These are phyloP conservation scores for Didymodactylos carnosus DNA, from an alignment of 2,888 invertebrate species.

Conservation along the genomic window DNA sequence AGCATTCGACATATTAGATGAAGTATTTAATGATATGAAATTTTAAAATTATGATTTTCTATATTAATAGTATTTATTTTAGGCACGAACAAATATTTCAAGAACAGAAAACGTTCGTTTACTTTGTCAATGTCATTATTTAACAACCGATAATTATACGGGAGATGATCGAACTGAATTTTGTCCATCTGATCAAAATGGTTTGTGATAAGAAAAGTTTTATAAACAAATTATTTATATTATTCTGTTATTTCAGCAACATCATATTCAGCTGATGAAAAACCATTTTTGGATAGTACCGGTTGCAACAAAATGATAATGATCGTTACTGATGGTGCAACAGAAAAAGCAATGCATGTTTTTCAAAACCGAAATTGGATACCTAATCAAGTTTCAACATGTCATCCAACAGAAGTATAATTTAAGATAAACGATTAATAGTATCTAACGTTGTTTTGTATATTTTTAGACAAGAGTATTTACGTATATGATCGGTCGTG, in stretches of 20 bases:
- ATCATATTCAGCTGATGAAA: slow-evolving; percentile 10
- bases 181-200: background rate
- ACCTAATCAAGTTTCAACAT: background rate
- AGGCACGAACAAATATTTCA: background rate
- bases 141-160: background rate
- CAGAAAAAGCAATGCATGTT: slow-evolving; percentile 72
- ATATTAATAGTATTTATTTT: background rate
- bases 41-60: background rate
- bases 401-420: background rate
- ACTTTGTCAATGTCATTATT: background rate
- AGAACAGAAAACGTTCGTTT: background rate
- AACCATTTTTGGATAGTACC: slow-evolving; percentile 11
- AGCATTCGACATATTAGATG: background rate
- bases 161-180: background rate
- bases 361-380: slow-evolving; percentile 71
- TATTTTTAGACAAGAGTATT: slow-evolving; percentile 52
- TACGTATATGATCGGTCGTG: slow-evolving; percentile 88
- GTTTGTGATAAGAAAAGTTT: slow-evolving; percentile 16
- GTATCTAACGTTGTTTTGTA: slow-evolving; percentile 35
- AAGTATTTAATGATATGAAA: background rate
- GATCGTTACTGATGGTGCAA: slow-evolving; percentile 94
- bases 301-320: slow-evolving; percentile 93
- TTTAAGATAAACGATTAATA: slow-evolving; percentile 36
- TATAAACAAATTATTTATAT: background rate
- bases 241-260: slow-evolving; percentile 12